These are phyloP conservation scores for Pandemis heparana DNA, from an alignment of 2,888 invertebrate genomes.

Conservation along the genomic window DNA sequence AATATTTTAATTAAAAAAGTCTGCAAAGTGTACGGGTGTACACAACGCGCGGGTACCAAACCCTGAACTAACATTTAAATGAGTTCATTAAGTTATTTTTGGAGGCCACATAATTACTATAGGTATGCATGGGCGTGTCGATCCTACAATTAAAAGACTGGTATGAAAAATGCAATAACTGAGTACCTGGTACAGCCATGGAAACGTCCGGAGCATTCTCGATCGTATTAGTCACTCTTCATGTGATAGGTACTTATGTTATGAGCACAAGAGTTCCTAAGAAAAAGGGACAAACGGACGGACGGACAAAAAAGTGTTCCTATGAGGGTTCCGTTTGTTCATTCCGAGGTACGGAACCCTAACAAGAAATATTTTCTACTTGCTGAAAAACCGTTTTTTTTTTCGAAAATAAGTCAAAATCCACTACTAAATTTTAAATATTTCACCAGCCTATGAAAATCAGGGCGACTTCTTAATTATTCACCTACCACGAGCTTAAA, in stretches of 20 bases:
- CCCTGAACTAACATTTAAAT: conserved; percentile 39
- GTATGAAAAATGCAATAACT: too few relatives aligned
- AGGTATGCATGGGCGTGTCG: not conserved
- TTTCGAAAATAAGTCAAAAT: not conserved
- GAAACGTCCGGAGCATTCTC: too few relatives aligned
- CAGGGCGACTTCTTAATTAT: conserved; percentile 53
- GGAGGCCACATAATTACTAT: not conserved
- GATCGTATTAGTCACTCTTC: too few relatives aligned
- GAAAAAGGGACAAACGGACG: too few relatives aligned
- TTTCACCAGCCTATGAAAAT: conserved; percentile 33
- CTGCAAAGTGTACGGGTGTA: conserved; percentile 37
- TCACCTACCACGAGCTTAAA: conserved; percentile 49
- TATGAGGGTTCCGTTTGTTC: too few relatives aligned
- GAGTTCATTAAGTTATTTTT: conserved; percentile 17
- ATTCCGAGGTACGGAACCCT: too few relatives aligned
- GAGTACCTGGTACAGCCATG: too few relatives aligned
- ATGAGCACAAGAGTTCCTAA: too few relatives aligned
- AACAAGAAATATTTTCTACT: too few relatives aligned
- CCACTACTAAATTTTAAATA: not conserved
- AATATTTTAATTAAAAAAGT: conserved; percentile 63
- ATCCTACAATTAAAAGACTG: too few relatives aligned
- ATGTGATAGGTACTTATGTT: too few relatives aligned
- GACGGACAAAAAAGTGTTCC: too few relatives aligned
- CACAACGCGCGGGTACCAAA: conserved; percentile 26
- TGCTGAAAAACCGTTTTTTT: not conserved